A percentile compares a stretch with the other conserved stretches of the same genome.
Evolutionary conservation across 2,888 invertebrate species (phyloP).

Genomic region (Eulithis prunata): DNA sequence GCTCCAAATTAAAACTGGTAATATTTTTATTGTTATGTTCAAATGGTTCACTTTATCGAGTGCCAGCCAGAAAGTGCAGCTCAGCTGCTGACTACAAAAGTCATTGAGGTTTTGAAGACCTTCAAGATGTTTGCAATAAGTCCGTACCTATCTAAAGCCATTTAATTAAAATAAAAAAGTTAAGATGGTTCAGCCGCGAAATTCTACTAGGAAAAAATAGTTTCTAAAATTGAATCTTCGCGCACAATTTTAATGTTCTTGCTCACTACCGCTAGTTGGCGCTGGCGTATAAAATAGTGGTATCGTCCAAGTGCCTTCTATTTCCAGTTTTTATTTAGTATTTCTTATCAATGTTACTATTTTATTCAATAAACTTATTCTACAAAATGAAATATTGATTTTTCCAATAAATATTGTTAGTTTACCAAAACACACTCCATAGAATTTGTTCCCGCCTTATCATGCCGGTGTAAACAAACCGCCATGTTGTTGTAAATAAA

Average conservation of each 20-base stretch:
- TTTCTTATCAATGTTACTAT: slow-evolving; percentile 50
- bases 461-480: slow-evolving; percentile 85
- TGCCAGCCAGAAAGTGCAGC: no score
- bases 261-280: slow-evolving; percentile 56
- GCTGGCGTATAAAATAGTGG: slow-evolving; percentile 62
- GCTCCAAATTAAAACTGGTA: no score
- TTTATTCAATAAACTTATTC: slow-evolving; percentile 66
- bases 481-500: slow-evolving; percentile 79
- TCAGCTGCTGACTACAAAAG: no score
- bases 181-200: no score
- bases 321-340: slow-evolving; percentile 47
- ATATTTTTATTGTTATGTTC: no score
- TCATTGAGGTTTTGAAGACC: no score
- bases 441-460: slow-evolving; percentile 78
- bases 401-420: slow-evolving; percentile 44
- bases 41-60: no score
- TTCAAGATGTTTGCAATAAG: no score
- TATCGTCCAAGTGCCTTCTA: slow-evolving; percentile 71
- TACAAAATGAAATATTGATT: slow-evolving; percentile 55
- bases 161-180: no score
- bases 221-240: slow-evolving; percentile 40
- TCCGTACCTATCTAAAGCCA: no score
- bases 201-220: not conserved
- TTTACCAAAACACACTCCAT: slow-evolving; percentile 50
- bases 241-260: slow-evolving; percentile 51